Evolutionary conservation across 2,797 vertebrate genomes (phyloP), one percentile per base, ranked within the genome.

Genomic region (Crocidura indochinensis): DNA sequence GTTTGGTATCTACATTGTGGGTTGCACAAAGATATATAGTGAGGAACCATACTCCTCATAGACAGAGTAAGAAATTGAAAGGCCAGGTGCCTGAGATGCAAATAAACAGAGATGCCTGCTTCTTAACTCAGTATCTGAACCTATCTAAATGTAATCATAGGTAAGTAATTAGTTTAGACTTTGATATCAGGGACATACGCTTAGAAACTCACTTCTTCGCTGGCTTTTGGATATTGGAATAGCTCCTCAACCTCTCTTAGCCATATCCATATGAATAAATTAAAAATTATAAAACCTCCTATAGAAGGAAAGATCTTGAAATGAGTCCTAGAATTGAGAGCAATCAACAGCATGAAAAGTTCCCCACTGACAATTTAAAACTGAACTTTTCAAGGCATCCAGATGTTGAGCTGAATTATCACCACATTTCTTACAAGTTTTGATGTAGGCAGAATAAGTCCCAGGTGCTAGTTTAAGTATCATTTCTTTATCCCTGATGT

Each of bases 361-460:
- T 75, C 47, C 20, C 65, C n/a, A 38, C 14, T 76, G 72, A 86
- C 11, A 38, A 77, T 94, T 95, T 76, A 79, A 86, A 73, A 84
- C 6, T n/a, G 19, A n/a, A 65, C 65, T 3, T 84, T 90, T 51
- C 47, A 38, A 94, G 60, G 22, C 74, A 88, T 29, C 24, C 29
- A 81, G 29, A 62, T 73, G 88, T 68, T 77, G 26, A 85, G 68
- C 22, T 77, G 65, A 90, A 88, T 79, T 77, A 68, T 6, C 17
- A 15, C 47, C 24, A 8, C 4, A 74, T 62, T 89, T 90, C 64
- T 86, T 77, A 60, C 56, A 64, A 81, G n/a, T 10, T 83, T 46
- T 53, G 2, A 29, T 29, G n/a, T 47, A 78, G 76, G 4, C 3
- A 49, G 4, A 29, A 10, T 65, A 26, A 1, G 0, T 73, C 47